phyloP scores from a whole-genome alignment of 2,888 invertebrate genomes.

The Drepana falcataria region DNA sequence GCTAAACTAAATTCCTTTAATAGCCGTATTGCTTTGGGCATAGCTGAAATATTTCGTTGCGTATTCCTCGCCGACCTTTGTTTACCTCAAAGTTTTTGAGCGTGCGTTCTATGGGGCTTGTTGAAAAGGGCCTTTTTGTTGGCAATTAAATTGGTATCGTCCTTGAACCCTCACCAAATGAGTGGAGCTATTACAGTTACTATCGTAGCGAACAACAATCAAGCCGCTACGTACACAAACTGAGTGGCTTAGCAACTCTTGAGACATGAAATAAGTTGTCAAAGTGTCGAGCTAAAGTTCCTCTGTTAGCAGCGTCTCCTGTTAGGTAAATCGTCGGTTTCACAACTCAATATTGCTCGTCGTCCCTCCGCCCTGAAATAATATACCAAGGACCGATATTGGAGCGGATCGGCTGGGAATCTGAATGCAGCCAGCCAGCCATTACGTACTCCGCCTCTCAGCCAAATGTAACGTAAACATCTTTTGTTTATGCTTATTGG shows the following conservation, averaged over 20 bases:
- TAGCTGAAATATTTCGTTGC: constrained; percentile 45
- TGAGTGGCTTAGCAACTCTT: constrained; percentile 63
- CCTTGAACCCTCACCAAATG: constrained; percentile 19
- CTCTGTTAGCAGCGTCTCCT: constrained; percentile 66
- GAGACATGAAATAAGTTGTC: constrained; percentile 77
- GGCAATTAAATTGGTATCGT: constrained; percentile 12
- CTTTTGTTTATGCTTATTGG: constrained; percentile 59
- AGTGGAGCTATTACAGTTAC: constrained; percentile 29
- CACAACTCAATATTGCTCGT: constrained; percentile 70
- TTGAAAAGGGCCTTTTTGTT: constrained; percentile 16
- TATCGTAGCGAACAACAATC: constrained; percentile 50
- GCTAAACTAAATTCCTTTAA: constrained; percentile 64
- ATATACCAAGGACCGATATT: constrained; percentile 68
- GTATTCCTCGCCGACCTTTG: constrained; percentile 28
- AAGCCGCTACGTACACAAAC: constrained; percentile 58
- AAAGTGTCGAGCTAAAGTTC: constrained; percentile 73
- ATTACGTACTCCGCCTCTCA: constrained; percentile 48
- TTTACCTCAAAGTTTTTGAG: constrained; percentile 33
- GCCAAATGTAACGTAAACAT: constrained; percentile 60
- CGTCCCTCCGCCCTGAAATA: constrained; percentile 61
- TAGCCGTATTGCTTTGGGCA: constrained; percentile 48
- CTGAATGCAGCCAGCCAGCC: constrained; percentile 53
- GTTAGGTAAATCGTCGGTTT: constrained; percentile 74
- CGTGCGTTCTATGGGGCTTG: constrained; percentile 16
- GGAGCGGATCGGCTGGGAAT: constrained; percentile 54